phyloP scores from a whole-genome alignment of 2,113 vertebrate genomes.

The Tympanuchus pallidicinctus region DNA sequence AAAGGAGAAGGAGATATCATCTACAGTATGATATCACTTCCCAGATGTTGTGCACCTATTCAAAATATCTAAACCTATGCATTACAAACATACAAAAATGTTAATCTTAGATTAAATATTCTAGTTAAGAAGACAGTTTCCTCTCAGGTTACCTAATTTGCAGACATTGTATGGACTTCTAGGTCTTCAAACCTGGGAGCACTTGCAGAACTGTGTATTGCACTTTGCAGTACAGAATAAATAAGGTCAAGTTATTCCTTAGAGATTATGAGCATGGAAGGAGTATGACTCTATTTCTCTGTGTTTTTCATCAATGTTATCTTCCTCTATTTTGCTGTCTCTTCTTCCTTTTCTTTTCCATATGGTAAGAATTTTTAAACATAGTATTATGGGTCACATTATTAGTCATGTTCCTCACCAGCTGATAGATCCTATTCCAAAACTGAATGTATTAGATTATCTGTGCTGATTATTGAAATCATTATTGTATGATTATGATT shows the following conservation, averaged over 20 bases:
- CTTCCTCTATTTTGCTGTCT: neutral
- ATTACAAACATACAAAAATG: neutral
- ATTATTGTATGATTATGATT: neutral
- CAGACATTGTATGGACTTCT: rapidly evolving
- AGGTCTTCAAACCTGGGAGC: neutral
- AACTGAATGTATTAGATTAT: neutral
- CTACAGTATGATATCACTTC: neutral
- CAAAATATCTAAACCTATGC: neutral
- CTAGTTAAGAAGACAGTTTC: neutral
- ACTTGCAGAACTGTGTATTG: neutral
- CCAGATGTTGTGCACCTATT: neutral
- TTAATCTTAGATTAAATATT: neutral
- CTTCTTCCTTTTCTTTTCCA: neutral
- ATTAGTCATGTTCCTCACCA: neutral
- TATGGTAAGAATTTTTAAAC: neutral
- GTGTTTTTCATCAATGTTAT: neutral
- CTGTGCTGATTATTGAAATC: neutral
- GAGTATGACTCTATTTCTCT: neutral
- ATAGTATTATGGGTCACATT: neutral
- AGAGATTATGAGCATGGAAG: neutral
- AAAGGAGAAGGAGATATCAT: neutral
- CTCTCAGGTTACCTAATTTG: neutral
- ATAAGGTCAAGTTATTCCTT: neutral
- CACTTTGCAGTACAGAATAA: neutral
- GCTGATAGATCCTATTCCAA: neutral